These are phyloP conservation scores for Psittacula cyanocephala DNA, from an alignment of 2,113 vertebrate species.

Conservation along the genomic window DNA sequence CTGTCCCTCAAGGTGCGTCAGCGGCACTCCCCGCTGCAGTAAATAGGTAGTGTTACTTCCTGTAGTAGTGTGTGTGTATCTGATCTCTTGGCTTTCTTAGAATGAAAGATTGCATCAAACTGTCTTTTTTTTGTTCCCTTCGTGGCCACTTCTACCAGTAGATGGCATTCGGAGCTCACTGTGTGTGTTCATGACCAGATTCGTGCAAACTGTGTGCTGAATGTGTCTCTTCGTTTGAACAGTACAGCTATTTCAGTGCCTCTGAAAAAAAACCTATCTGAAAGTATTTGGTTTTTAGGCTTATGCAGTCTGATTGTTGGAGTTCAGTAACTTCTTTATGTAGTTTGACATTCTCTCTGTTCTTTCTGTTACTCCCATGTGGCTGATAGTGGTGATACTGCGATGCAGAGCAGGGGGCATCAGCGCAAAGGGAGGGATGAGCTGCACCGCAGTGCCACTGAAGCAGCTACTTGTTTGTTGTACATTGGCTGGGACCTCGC, in stretches of 20 bases:
- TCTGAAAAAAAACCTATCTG: neutral
- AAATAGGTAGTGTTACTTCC: accelerated
- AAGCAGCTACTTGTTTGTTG: accelerated
- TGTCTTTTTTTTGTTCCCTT: accelerated
- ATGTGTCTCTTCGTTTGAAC: accelerated
- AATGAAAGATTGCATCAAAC: accelerated
- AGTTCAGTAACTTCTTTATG: accelerated
- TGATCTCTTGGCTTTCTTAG: neutral
- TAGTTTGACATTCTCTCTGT: neutral
- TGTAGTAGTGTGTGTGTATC: accelerated
- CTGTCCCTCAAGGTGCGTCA: neutral
- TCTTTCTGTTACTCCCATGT: accelerated
- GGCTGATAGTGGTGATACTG: accelerated
- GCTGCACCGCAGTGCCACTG: accelerated
- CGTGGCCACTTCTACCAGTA: neutral
- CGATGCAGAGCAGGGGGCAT: accelerated
- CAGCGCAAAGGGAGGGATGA: accelerated
- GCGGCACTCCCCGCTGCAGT: accelerated
- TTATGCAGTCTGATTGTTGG: neutral
- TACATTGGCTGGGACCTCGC: accelerated
- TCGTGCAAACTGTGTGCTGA: accelerated
- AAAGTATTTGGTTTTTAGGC: neutral
- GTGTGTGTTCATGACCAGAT: accelerated
- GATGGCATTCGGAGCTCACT: neutral
- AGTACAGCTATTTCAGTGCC: neutral